A percentile compares a stretch with the other conserved stretches of the same genome.
Conservation (phyloP, 1,140 invertebrate species). For the Calosoma granatense region DNA sequence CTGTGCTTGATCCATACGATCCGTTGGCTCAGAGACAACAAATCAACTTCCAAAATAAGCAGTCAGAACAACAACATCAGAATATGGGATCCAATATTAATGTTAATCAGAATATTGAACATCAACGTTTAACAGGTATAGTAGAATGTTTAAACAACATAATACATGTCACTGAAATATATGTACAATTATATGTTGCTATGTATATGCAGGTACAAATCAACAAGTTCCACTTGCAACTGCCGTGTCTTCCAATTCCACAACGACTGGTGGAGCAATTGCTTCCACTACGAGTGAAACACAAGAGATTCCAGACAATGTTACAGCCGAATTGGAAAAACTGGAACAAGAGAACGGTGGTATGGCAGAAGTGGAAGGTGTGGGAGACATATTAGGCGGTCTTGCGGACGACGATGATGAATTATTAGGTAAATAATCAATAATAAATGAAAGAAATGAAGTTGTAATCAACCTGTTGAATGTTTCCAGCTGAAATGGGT, state of each 20-base stretch:
- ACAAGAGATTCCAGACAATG: conserved; percentile 67
- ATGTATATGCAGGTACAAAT: not conserved
- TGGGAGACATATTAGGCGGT: conserved; percentile 68
- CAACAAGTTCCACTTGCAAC: conserved; percentile 14
- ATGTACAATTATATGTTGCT: not conserved
- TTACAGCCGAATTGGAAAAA: conserved; percentile 67
- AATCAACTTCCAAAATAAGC: conserved; percentile 20
- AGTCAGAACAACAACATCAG: conserved; percentile 22
- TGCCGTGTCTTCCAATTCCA: conserved; percentile 22
- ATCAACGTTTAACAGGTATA: not conserved
- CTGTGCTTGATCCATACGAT: conserved; percentile 29
- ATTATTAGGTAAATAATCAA: conserved; percentile 56
- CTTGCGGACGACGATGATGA: conserved; percentile 81
- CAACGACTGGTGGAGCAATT: conserved; percentile 29
- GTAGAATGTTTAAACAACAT: no score
- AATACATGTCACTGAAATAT: not conserved
- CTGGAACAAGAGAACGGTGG: conserved; percentile 58
- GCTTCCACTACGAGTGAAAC: conserved; percentile 26
- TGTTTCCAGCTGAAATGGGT: conserved; percentile 68
- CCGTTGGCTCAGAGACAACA: conserved; percentile 8
- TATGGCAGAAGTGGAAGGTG: conserved; percentile 61
- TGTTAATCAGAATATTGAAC: not conserved
- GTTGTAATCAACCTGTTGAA: not conserved
- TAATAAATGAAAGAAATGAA: conserved; percentile 14
- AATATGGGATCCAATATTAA: conserved; percentile 7